phyloP scores from a whole-genome alignment of 37 sponge, comb jelly and placozoan species.

The Axinella damicornis region DNA sequence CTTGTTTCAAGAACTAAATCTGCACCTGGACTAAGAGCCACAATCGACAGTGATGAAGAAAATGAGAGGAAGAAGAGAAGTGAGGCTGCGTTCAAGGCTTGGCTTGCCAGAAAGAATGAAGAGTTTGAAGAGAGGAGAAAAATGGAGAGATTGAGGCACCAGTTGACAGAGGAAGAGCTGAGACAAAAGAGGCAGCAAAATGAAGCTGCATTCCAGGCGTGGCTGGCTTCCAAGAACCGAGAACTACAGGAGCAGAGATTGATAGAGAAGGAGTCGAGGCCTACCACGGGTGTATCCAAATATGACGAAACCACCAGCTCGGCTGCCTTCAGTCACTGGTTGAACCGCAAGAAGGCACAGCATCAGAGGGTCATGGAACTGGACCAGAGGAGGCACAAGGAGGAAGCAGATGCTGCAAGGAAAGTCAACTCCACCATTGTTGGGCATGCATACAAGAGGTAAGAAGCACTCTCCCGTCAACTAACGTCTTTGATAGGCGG shows the following conservation, averaged over 20 bases:
- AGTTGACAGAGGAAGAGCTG: constrained; percentile 15
- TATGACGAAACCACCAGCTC: background rate
- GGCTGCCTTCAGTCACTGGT: constrained; percentile 54
- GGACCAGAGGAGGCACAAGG: background rate
- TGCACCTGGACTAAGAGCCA: background rate
- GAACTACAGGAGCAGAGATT: constrained; percentile 7
- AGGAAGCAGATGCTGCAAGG: constrained; percentile 33
- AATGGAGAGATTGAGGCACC: background rate
- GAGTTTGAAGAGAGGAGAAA: background rate
- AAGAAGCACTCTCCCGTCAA: background rate
- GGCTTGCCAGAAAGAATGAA: constrained; percentile 10
- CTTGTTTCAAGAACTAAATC: constrained; percentile 1
- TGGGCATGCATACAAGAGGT: constrained; percentile 65
- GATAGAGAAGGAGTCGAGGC: background rate
- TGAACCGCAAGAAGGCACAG: constrained; percentile 49
- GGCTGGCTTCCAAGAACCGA: constrained; percentile 53
- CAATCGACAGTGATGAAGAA: background rate
- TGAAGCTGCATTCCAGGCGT: constrained; percentile 63
- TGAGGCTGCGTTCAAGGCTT: background rate
- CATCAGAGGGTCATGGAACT: constrained; percentile 1
- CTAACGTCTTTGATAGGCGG: too few species aligned
- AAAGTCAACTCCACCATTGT: constrained; percentile 18
- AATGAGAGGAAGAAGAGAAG: background rate
- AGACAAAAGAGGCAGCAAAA: background rate
- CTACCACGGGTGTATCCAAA: constrained; percentile 1